Conservation (phyloP, 2,113 vertebrate species). For the Mus pahari region DNA sequence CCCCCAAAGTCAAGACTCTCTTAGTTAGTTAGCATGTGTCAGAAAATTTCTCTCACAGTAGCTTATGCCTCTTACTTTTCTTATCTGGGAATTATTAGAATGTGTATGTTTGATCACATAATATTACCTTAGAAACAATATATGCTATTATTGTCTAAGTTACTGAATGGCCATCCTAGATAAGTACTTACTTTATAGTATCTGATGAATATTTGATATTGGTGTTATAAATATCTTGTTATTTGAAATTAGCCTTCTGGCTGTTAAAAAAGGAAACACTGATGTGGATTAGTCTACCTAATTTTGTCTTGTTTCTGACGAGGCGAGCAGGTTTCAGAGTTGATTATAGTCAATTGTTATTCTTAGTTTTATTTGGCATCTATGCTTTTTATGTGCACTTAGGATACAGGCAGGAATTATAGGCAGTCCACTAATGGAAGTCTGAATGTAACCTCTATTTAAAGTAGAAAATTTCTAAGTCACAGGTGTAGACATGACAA, state of each 20-base stretch:
- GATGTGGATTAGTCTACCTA: background rate
- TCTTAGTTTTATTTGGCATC: background rate
- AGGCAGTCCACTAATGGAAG: background rate
- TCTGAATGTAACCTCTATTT: background rate
- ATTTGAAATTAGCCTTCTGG: background rate
- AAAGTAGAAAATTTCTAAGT: background rate
- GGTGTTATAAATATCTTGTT: constrained; percentile 27
- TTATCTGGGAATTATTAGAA: constrained; percentile 43
- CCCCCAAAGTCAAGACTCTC: background rate
- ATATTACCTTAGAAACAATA: background rate
- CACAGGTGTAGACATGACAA: background rate
- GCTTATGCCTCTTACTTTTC: constrained; percentile 11
- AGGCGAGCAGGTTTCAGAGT: background rate
- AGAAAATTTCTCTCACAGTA: background rate
- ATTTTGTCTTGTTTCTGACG: background rate
- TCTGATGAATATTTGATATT: background rate
- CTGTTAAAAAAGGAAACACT: background rate
- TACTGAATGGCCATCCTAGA: background rate
- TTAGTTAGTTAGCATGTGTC: background rate
- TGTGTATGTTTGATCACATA: background rate
- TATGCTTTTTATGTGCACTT: background rate
- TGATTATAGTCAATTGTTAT: background rate
- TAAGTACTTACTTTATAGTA: background rate
- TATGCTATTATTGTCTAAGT: background rate
- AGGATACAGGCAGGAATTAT: background rate